Percentiles rank a stretch among this genome's conserved stretches.
Conservation (phyloP, 2,888 invertebrate species). For the Agriopis aurantiaria region DNA sequence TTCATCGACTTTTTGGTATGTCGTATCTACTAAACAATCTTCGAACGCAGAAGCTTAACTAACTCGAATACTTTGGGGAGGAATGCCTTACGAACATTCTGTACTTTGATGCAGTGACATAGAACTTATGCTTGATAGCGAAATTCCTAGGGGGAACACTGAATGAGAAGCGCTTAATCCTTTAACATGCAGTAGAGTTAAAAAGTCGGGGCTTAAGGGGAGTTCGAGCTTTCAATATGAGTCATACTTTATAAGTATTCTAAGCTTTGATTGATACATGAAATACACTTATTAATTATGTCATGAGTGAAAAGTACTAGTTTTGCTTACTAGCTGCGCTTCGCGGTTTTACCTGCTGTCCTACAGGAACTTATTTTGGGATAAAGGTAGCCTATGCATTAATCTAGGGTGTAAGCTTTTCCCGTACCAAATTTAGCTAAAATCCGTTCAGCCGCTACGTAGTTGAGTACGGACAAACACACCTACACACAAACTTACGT, state of each 20-base stretch:
- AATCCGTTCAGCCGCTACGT: too few relatives aligned
- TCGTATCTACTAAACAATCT: slow-evolving; percentile 71
- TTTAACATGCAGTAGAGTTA: slow-evolving; percentile 27
- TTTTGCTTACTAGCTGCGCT: too few relatives aligned
- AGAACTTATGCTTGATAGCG: slow-evolving; percentile 39
- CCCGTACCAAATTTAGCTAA: too few relatives aligned
- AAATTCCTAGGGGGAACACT: slow-evolving; percentile 36
- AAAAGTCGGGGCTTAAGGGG: slow-evolving; percentile 16
- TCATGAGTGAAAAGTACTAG: neutral
- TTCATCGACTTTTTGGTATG: slow-evolving; percentile 77
- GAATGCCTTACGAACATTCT: slow-evolving; percentile 45
- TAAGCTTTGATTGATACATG: neutral
- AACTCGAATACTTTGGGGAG: slow-evolving; percentile 62
- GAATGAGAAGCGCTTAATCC: slow-evolving; percentile 38
- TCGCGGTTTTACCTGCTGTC: too few relatives aligned
- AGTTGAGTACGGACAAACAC: too few relatives aligned
- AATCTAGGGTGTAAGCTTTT: too few relatives aligned
- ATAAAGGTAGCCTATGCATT: too few relatives aligned
- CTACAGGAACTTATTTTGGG: neutral
- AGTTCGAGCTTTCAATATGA: slow-evolving; percentile 4
- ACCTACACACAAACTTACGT: too few relatives aligned
- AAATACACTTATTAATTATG: neutral
- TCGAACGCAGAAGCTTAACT: slow-evolving; percentile 62
- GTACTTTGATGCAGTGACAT: slow-evolving; percentile 39
- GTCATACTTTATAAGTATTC: neutral